Base-by-base conservation (phyloP, 2,113 vertebrate genomes). In the Helogale parvula region DNA sequence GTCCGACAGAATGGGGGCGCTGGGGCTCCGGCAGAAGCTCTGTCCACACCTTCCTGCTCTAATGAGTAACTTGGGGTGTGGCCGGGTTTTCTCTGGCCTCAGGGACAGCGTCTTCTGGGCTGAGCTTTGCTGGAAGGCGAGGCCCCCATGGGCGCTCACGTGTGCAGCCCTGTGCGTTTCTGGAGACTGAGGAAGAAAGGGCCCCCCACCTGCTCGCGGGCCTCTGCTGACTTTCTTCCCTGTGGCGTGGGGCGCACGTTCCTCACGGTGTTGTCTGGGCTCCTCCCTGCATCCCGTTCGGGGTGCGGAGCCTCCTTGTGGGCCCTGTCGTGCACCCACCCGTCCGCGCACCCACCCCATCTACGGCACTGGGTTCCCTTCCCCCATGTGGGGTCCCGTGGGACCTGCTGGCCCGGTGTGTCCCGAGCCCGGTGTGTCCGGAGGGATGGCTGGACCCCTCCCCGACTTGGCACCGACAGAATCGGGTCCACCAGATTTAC, bases 241-340 rank as follows among this genome's bases (percentile, higher is more conserved):
- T 14, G n/a, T 35, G 76, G 52, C 5, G 3, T 52, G 83, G 72
- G n/a, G 31, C 17, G 27, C 3, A 0, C 19, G n/a, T 33, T 90
- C 68, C 38, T 11, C 2, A 4, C 15, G 69, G 38, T 3, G 3
- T 21, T 19, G 21, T 35, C 29, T 84, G 71, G 16, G n/a, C 14
- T 29, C 76, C 17, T 63, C 33, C 60, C 25, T 12, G 0, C 1
- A 0, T 31, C 47, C 50, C 47, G 10, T 23, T 60, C 11, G 5
- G 63, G 38, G 38, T 25, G 15, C 11, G 23, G 7, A 72, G 60
- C 12, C 29, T 60, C 17, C 5, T 31, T 12, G 0, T 2, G n/a
- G 68, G n/a, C 86, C 52, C 14, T 0, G n/a, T 45, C 0, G 1
- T 41, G 41, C 21, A 10, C 3, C 21, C 12, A 1, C 45, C 0